Conservation (phyloP, 2,888 invertebrate species). For the Venustoraphidia nigricollis region DNA sequence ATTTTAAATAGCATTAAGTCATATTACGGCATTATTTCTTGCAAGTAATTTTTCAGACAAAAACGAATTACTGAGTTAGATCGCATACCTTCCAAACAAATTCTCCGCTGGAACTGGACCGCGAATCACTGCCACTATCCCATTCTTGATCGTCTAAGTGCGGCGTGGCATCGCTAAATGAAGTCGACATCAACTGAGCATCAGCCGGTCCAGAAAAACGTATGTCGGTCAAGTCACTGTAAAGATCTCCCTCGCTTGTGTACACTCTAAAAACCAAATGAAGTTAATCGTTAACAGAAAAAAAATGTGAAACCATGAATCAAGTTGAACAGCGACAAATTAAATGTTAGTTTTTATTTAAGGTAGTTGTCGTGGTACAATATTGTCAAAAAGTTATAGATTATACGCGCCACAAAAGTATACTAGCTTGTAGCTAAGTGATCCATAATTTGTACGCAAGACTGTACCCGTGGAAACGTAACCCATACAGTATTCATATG, state of each 20-base stretch:
- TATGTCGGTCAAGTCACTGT: conserved; percentile 26
- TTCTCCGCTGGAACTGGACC: conserved; percentile 60
- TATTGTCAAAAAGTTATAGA: too few relatives aligned
- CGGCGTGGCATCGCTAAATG: conserved; percentile 33
- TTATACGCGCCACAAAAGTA: too few relatives aligned
- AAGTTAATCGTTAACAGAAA: too few relatives aligned
- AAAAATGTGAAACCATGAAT: too few relatives aligned
- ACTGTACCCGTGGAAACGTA: too few relatives aligned
- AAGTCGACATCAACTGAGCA: conserved; percentile 28
- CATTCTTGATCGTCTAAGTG: conserved; percentile 43
- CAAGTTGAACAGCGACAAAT: too few relatives aligned
- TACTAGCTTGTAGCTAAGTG: too few relatives aligned
- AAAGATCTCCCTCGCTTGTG: conserved; percentile 14
- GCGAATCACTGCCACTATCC: conserved; percentile 54
- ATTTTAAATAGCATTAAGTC: not conserved
- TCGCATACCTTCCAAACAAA: conserved; percentile 60
- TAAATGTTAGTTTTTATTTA: too few relatives aligned
- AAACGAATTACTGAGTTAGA: not conserved
- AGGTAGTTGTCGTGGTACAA: too few relatives aligned
- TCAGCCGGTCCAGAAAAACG: conserved; percentile 26
- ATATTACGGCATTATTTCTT: not conserved
- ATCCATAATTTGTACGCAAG: too few relatives aligned
- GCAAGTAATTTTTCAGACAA: not conserved
- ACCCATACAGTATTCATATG: too few relatives aligned
- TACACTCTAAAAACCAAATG: not conserved